A percentile compares a stretch with the other conserved stretches of the same genome.
phyloP scores from a whole-genome alignment of 2,888 invertebrate species.

The Therioaphis trifolii region DNA sequence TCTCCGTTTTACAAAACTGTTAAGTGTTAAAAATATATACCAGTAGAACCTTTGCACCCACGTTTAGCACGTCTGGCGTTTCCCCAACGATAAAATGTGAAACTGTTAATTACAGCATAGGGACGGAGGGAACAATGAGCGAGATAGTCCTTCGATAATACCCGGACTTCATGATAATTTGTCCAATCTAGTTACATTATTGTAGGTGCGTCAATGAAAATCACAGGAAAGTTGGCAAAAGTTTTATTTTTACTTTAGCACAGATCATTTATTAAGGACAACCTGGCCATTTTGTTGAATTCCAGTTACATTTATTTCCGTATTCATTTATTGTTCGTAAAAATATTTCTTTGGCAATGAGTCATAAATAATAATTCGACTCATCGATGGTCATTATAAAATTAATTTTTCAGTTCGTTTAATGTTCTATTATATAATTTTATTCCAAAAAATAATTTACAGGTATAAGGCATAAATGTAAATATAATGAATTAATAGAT shows the following conservation, averaged over 20 bases:
- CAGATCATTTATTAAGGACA: not conserved
- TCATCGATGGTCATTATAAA: too few relatives aligned
- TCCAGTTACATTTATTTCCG: not conserved
- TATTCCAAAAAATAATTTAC: too few relatives aligned
- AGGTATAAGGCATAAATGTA: too few relatives aligned
- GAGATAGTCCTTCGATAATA: constrained; percentile 43
- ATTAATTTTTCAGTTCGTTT: too few relatives aligned
- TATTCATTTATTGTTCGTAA: not conserved
- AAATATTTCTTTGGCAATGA: too few relatives aligned
- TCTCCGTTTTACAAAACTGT: constrained; percentile 33
- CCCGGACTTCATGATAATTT: not conserved
- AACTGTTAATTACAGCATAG: not conserved
- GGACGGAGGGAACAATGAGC: not conserved
- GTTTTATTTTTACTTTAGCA: constrained; percentile 9
- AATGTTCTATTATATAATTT: too few relatives aligned
- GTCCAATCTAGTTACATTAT: not conserved
- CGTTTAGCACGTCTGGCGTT: constrained; percentile 33
- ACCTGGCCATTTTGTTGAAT: not conserved
- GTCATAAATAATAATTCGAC: too few relatives aligned
- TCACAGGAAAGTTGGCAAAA: constrained; percentile 39
- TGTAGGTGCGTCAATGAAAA: constrained; percentile 17
- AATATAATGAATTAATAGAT: too few relatives aligned
- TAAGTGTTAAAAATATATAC: constrained; percentile 6
- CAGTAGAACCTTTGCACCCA: constrained; percentile 39
- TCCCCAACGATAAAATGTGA: constrained; percentile 24